Evolutionary conservation across 2,888 invertebrate genomes (phyloP).

Genomic region (Eupithecia exiguata): DNA sequence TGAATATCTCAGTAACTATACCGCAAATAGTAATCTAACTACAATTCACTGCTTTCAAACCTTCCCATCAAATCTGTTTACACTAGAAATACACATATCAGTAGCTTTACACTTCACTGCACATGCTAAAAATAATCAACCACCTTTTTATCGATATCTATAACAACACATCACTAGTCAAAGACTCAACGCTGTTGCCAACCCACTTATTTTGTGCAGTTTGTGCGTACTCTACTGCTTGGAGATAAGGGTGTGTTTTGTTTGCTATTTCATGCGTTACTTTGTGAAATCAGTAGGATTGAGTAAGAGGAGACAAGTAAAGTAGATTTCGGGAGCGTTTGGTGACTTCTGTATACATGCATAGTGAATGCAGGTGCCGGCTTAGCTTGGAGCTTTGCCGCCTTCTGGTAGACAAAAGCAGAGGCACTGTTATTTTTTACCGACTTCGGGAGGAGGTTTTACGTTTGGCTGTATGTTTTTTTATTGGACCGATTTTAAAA

Average conservation of each 20-base stretch:
- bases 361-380: conserved; percentile 28
- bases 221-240: conserved; percentile 30
- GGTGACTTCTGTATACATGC: conserved; percentile 55
- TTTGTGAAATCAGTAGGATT: conserved; percentile 58
- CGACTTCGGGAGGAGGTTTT: too few relatives aligned
- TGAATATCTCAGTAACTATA: too few relatives aligned
- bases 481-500: too few relatives aligned
- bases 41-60: conserved; percentile 13
- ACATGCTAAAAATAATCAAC: conserved; percentile 64
- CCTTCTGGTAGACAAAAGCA: background rate
- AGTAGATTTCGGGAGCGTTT: conserved; percentile 63
- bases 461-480: too few relatives aligned
- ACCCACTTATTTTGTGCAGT: conserved; percentile 45
- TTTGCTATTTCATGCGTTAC: conserved; percentile 37
- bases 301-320: conserved; percentile 57
- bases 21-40: conserved; percentile 7
- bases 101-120: conserved; percentile 51
- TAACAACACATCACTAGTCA: conserved; percentile 66
- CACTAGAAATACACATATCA: conserved; percentile 39
- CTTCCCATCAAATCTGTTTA: conserved; percentile 29
- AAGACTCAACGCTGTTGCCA: conserved; percentile 52
- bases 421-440: background rate
- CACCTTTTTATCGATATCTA: conserved; percentile 61
- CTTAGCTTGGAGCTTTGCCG: conserved; percentile 4
- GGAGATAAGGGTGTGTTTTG: conserved; percentile 41